A percentile compares a stretch with the other conserved stretches of the same genome.
Conservation (phyloP, 2,113 vertebrate genomes). For the Genyomyrus donnyi region DNA sequence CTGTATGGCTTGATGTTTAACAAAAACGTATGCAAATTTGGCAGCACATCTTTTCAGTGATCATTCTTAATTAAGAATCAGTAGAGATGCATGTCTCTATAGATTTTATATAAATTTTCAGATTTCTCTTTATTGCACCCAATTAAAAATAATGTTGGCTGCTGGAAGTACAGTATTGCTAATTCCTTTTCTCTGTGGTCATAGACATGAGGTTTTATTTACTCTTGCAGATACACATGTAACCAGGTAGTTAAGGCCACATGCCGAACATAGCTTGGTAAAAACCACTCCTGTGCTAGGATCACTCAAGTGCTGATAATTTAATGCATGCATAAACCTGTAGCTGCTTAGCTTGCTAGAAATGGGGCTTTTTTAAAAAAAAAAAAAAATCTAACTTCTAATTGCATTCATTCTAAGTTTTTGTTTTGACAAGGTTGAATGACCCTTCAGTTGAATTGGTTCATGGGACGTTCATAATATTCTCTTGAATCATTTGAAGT, state of each 20-base stretch:
- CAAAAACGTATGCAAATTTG: background rate
- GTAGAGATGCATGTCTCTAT: background rate
- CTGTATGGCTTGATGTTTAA: background rate
- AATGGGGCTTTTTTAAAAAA: background rate
- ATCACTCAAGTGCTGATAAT: background rate
- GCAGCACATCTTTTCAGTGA: background rate
- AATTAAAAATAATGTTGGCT: background rate
- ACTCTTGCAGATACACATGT: background rate
- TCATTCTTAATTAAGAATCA: background rate
- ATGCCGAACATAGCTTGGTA: background rate
- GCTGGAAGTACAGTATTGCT: background rate
- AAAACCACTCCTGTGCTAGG: background rate
- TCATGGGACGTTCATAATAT: background rate
- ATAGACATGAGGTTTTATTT: background rate
- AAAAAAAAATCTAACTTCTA: background rate
- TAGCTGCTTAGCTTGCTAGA: background rate
- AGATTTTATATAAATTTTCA: background rate
- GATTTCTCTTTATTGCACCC: background rate
- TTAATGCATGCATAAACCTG: background rate
- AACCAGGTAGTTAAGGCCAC: background rate
- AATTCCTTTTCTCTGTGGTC: background rate
- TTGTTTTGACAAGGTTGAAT: background rate
- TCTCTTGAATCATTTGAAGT: background rate
- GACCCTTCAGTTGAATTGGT: background rate
- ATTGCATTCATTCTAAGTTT: background rate